Evolutionary conservation across 2,113 vertebrate genomes (phyloP).

Genomic region (Phyllostomus discolor): DNA sequence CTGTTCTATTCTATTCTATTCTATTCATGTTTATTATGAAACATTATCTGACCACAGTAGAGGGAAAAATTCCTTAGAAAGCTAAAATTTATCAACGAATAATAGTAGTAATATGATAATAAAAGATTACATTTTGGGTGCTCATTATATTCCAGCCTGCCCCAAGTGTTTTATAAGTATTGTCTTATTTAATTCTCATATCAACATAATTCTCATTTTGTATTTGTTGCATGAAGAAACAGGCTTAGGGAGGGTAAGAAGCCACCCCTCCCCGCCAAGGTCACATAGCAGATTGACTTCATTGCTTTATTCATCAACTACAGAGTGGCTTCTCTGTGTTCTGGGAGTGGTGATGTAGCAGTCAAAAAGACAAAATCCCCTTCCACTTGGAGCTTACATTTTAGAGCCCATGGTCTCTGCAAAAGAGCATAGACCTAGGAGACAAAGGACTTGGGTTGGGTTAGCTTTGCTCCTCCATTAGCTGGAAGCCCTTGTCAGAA

Average conservation of each 20-base stretch:
- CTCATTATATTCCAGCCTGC: background rate
- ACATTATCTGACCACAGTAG: background rate
- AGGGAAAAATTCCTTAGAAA: background rate
- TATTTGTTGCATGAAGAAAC: background rate
- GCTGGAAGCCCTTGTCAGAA: background rate
- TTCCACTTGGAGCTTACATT: background rate
- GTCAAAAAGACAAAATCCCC: background rate
- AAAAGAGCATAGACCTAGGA: background rate
- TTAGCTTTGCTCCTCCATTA: background rate
- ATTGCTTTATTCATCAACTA: background rate
- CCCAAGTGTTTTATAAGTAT: background rate
- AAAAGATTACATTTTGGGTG: constrained; percentile 4
- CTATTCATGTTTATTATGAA: constrained; percentile 24
- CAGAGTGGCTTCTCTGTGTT: background rate
- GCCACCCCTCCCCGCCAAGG: background rate
- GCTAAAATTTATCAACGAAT: background rate
- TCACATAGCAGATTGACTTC: background rate
- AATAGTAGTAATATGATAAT: background rate
- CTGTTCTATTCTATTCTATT: background rate
- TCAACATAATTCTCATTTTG: background rate
- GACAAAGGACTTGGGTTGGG: background rate
- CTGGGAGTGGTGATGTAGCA: background rate
- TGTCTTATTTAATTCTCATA: background rate
- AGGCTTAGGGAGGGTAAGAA: background rate
- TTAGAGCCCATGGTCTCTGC: background rate